Conservation (phyloP, 2,797 vertebrate species). For the Coreius guichenoti region DNA sequence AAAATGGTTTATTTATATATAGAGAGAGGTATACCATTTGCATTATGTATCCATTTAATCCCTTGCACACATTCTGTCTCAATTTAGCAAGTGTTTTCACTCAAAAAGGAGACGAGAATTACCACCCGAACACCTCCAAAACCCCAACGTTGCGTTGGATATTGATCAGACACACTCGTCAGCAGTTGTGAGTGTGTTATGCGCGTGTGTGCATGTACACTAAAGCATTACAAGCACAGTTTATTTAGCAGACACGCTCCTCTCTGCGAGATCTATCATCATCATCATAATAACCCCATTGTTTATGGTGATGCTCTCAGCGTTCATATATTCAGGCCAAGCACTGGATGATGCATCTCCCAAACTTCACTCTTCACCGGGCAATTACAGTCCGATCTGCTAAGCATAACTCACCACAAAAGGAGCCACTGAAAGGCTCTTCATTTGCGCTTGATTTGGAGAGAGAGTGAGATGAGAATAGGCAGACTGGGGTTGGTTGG, state of each 20-base stretch:
- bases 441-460: constrained; percentile 28
- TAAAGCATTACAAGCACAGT: constrained; percentile 37
- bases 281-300: constrained; percentile 46
- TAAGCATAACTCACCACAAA: constrained; percentile 56
- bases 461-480: background rate
- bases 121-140: background rate
- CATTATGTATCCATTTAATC: background rate
- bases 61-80: background rate
- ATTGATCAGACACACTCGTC: background rate
- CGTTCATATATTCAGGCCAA: constrained; percentile 58
- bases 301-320: constrained; percentile 53
- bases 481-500: background rate
- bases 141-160: background rate
- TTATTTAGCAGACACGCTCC: constrained; percentile 53
- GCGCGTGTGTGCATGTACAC: background rate
- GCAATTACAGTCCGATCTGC: constrained; percentile 58
- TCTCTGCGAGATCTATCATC: constrained; percentile 53
- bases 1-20: too few relatives aligned
- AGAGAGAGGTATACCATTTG: too few relatives aligned
- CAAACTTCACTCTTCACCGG: constrained; percentile 58
- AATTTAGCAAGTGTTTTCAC: background rate
- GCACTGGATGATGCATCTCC: constrained; percentile 53
- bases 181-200: background rate
- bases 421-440: constrained; percentile 50
- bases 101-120: background rate